Evolutionary conservation across 2,113 vertebrate species (phyloP).

Genomic region (Podiceps cristatus): DNA sequence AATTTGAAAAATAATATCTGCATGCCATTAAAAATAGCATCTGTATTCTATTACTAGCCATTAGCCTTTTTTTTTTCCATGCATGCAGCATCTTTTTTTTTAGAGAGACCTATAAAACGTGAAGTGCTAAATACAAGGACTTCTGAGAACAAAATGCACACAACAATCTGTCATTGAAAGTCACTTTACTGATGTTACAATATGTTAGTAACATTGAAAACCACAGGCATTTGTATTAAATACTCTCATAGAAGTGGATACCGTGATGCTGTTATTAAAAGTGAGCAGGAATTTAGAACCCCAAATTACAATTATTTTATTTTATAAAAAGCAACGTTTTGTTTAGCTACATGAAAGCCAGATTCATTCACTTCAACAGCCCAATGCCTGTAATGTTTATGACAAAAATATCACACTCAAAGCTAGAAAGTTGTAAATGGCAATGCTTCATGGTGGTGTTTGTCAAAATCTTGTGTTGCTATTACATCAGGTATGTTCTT

Average conservation of each 20-base stretch:
- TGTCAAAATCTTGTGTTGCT: constrained; percentile 48
- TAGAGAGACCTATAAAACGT: background rate
- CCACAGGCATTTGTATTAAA: constrained; percentile 66
- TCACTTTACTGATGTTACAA: constrained; percentile 80
- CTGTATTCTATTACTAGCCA: background rate
- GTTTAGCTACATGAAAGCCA: constrained; percentile 68
- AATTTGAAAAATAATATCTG: background rate
- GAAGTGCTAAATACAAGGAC: background rate
- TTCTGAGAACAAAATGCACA: background rate
- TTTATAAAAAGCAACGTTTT: constrained; percentile 74
- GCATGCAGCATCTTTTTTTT: background rate
- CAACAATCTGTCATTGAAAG: constrained; percentile 62
- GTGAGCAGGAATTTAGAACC: constrained; percentile 70
- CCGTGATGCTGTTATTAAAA: constrained; percentile 63
- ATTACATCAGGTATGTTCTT: background rate
- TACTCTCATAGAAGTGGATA: constrained; percentile 67
- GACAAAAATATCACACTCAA: constrained; percentile 55
- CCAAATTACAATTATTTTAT: constrained; percentile 48
- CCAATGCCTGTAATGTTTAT: constrained; percentile 33
- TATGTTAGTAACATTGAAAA: constrained; percentile 77
- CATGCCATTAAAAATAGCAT: background rate
- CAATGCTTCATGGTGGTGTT: constrained; percentile 44
- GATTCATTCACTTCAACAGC: constrained; percentile 64
- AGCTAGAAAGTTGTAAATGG: constrained; percentile 29
- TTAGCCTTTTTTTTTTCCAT: background rate